These are phyloP conservation scores for Agrypnus murinus DNA, from an alignment of 2,888 invertebrate species.

Conservation along the genomic window DNA sequence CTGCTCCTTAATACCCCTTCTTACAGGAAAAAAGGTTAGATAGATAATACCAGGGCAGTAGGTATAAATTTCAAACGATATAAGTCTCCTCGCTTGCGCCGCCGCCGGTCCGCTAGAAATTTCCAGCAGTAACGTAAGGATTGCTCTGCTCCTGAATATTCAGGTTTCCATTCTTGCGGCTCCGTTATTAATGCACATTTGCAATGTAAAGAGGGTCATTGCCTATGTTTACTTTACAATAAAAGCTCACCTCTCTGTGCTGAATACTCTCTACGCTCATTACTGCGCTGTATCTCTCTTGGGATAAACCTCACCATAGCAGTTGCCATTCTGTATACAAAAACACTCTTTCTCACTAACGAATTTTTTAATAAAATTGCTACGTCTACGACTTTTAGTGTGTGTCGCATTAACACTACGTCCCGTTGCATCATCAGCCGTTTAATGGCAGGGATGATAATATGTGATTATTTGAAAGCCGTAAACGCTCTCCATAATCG, in stretches of 20 bases:
- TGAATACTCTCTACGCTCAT: constrained; percentile 58
- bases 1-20: constrained; percentile 10
- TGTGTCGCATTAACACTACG: constrained; percentile 54
- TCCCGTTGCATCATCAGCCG: constrained; percentile 42
- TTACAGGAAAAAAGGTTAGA: not conserved
- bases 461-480: constrained; percentile 74
- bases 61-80: constrained; percentile 32
- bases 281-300: constrained; percentile 34
- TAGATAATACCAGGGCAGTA: constrained; percentile 7
- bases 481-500: constrained; percentile 59
- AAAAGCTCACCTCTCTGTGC: constrained; percentile 60
- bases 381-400: constrained; percentile 54
- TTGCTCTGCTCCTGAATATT: constrained; percentile 51
- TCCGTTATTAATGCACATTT: constrained; percentile 65
- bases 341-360: not conserved
- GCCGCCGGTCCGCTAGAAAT: too few species aligned
- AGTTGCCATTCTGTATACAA: constrained; percentile 1
- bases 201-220: constrained; percentile 67
- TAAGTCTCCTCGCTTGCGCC: constrained; percentile 24
- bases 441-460: constrained; percentile 37
- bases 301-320: constrained; percentile 15
- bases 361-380: not conserved
- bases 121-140: constrained; percentile 40
- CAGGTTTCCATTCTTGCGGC: constrained; percentile 58
- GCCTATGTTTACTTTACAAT: constrained; percentile 65